These are phyloP conservation scores for Hippasteria phrygiana DNA, from an alignment of 53 echinoderm and acorn worm genomes.

Conservation along the genomic window DNA sequence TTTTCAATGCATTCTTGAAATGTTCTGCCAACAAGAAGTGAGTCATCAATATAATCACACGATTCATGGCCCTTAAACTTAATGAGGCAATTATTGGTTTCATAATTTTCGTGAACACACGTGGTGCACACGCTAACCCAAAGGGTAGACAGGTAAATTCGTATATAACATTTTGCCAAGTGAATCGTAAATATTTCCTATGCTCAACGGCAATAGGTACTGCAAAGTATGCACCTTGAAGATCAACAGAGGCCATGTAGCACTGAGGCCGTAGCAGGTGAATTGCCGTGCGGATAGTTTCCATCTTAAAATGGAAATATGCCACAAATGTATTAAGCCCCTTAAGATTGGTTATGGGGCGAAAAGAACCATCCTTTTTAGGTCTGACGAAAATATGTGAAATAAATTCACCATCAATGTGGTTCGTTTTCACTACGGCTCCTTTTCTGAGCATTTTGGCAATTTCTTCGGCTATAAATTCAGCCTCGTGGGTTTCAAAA, in stretches of 20 bases:
- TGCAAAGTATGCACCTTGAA: conserved; percentile 21
- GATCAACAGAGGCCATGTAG: conserved; percentile 12
- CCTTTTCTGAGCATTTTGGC: conserved; percentile 5
- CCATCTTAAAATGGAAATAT: too few species aligned
- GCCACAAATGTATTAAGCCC: too few species aligned
- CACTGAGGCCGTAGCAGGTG: neutral
- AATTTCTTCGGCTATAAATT: too few species aligned
- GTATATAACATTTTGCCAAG: conserved; percentile 40
- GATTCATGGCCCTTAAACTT: neutral
- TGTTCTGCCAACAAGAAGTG: too few species aligned
- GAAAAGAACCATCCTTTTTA: conserved; percentile 61
- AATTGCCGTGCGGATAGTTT: neutral
- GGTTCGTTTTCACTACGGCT: conserved; percentile 1
- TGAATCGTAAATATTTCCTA: conserved; percentile 37
- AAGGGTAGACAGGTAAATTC: conserved; percentile 51
- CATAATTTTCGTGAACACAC: too few species aligned
- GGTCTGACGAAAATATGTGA: neutral
- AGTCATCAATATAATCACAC: neutral
- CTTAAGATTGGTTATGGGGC: conserved; percentile 20
- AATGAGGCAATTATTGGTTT: too few species aligned
- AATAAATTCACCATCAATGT: neutral
- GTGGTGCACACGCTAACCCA: conserved; percentile 57
- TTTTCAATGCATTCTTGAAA: conserved; percentile 20
- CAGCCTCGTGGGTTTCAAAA: too few species aligned
- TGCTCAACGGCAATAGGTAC: conserved; percentile 41